Base-by-base conservation (phyloP, 1,140 invertebrate species). In the Acromyrmex charruanus region DNA sequence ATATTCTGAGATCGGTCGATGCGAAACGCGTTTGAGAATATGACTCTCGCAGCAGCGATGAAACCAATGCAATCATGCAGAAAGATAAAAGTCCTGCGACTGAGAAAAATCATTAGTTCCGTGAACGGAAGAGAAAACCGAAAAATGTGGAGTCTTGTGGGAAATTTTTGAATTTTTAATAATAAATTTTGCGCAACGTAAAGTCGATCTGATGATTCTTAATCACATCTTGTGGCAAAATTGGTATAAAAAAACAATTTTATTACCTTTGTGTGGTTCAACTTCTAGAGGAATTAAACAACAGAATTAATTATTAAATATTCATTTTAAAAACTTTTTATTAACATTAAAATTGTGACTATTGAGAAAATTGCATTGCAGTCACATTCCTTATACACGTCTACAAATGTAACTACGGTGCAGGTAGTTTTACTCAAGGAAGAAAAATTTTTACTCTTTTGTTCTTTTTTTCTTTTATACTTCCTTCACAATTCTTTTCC, bases 11-110 rank as follows among this genome's bases (percentile, higher is more conserved):
- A 7, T 59, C 35, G 51, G 7, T 59, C 66, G 51, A 7, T 35
- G 3, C 39, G 39, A 71, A 81, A 39, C 51, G 77, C 51, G 10
- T 71, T 58, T 18, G 66, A 72, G 66, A 72, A 75, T 74, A 74
- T 63, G 55, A 75, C n/a, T 75, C 69, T 75, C 25, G 12, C 2
- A 16, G 69, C 21, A 25, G 18, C 35, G 79, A 82, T 72, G 59
- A 80, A 59, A 74, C 35, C 18, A 12, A 25, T 61, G 69, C 55
- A 68, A 75, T 18, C 58, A 25, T 84, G 28, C 39, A 12, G 55
- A 84, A 84, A 84, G 69, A 84, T 74, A 82, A 63, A 74, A 61
- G 28, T 63, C 16, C 7, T 21, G 25, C 39, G 55, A 25, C 10
- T 44, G n/a, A 59, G 39, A 16, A 74, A 82, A 31, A 61, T 69